phyloP scores from a whole-genome alignment of 2,113 vertebrate genomes.

The Centropus unirufus region DNA sequence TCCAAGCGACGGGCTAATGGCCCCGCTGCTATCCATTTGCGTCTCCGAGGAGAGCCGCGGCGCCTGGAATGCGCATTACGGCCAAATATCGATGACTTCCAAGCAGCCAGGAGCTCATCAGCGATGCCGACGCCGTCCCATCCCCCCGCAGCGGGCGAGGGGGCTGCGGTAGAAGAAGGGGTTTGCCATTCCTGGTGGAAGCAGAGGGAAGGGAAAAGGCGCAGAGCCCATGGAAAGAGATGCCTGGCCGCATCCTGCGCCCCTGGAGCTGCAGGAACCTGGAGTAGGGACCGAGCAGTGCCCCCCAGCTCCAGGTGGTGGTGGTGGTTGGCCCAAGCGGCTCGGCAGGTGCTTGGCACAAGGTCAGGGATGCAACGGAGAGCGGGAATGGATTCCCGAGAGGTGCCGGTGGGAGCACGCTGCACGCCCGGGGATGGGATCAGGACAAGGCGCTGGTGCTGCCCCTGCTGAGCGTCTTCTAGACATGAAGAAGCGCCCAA shows the following conservation, averaged over 20 bases:
- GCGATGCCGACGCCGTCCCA: slow-evolving; percentile 49
- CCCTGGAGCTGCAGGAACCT: too few species aligned
- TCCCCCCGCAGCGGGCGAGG: too few species aligned
- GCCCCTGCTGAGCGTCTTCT: background rate
- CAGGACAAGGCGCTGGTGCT: background rate
- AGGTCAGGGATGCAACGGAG: background rate
- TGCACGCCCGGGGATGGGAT: accelerated
- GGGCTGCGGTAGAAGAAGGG: slow-evolving; percentile 46
- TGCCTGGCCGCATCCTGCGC: accelerated
- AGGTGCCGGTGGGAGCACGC: background rate
- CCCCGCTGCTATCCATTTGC: slow-evolving; percentile 71
- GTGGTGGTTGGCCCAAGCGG: background rate
- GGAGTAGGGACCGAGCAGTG: too few species aligned
- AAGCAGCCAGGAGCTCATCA: slow-evolving; percentile 68
- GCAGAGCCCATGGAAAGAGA: background rate
- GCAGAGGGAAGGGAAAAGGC: background rate
- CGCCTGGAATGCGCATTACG: slow-evolving; percentile 64
- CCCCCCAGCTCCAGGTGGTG: accelerated
- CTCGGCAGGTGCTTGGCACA: background rate
- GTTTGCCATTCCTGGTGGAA: slow-evolving; percentile 45
- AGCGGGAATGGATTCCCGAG: accelerated
- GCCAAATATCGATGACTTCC: slow-evolving; percentile 69
- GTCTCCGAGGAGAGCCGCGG: slow-evolving; percentile 62
- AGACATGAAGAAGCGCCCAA: background rate
- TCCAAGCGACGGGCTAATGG: slow-evolving; percentile 72